Base-by-base conservation (phyloP, 2,888 invertebrate species). In the Galeopsomyia nigrocyanea region DNA sequence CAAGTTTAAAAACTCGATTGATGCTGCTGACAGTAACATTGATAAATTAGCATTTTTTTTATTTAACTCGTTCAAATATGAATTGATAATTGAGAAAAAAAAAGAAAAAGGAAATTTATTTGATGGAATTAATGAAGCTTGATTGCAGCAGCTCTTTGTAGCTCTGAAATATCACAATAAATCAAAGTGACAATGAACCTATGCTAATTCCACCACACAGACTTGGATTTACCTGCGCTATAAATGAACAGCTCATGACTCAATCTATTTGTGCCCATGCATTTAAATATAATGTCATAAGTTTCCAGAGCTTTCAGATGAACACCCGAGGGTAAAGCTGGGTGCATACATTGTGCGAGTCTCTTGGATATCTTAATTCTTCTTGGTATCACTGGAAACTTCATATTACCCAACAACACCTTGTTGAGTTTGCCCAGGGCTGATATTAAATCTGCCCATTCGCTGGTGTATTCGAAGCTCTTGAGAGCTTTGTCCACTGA, bases 401-500 rank as follows among this genome's bases (percentile, higher is more conserved):
- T 95, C 80, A 92, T 90, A 86, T 96, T 91, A 81, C 91, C 91
- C 78, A 92, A 87, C 78, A 97, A 88, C 19, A 95, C 96, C 90
- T 96, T 96, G 86, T 95, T 95, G 49, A 97, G 89, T 87, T 96
- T 96, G 63, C 94, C 95, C 47, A 97, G 87, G 6, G 96, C 95
- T 68, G 95, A 93, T 81, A 97, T 97, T 65, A 97, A 89, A 88
- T 97, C 97, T 69, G 96, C 95, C 97, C 97, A 97, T 90, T 97
- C 96, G 80, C 94, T 94, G n/a, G 96, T 95, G 83, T 94, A 94
- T 82, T 97, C 97, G 87, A 97, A 97, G 86, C 92, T 94, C 83
- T 94, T 95, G 75, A 97, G 88, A 17, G 95, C 95, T 86, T 95
- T 95, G 84, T 97, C 96, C 67, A 97, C 92, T 76, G 93, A 91